These are phyloP conservation scores for Raillietiella orientalis DNA, from an alignment of 2,888 invertebrate genomes.

Conservation along the genomic window DNA sequence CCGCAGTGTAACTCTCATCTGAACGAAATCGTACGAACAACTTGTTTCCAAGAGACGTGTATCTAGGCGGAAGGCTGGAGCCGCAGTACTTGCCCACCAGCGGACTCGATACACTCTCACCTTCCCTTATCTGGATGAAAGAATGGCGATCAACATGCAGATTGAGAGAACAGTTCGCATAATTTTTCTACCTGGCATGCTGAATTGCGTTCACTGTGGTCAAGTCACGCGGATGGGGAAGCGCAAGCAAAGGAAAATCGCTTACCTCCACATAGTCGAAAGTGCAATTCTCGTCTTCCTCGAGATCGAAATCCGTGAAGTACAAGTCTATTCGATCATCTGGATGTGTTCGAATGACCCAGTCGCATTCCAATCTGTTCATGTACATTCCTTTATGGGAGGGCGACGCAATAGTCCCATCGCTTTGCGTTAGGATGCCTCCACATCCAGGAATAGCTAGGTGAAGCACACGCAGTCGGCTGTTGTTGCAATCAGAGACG, in stretches of 20 bases:
- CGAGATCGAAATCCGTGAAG: slow-evolving; percentile 29
- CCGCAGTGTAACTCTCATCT: slow-evolving; percentile 18
- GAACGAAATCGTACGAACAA: slow-evolving; percentile 25
- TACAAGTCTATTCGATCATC: slow-evolving; percentile 27
- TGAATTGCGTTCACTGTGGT: no score
- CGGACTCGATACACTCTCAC: slow-evolving; percentile 22
- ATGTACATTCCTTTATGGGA: slow-evolving; percentile 20
- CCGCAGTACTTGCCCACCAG: slow-evolving; percentile 48
- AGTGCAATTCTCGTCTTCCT: slow-evolving; percentile 21
- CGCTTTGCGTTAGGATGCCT: slow-evolving; percentile 26
- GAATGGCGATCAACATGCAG: slow-evolving; percentile 8
- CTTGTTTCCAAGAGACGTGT: slow-evolving; percentile 21
- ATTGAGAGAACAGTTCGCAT: no score
- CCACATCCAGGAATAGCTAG: slow-evolving; percentile 46
- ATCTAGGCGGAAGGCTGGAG: slow-evolving; percentile 19
- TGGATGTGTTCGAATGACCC: slow-evolving; percentile 30
- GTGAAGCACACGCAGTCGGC: no score
- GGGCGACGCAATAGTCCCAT: slow-evolving; percentile 31
- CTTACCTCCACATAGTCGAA: slow-evolving; percentile 29
- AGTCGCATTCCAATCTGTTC: slow-evolving; percentile 33
- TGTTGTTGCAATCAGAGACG: background rate
- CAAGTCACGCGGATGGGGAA: background rate
- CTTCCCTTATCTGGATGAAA: slow-evolving; percentile 24
- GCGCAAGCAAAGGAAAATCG: slow-evolving; percentile 7
- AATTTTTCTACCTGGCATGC: no score